These are phyloP conservation scores for Leptinotarsa haldemani DNA, from an alignment of 2,888 invertebrate species.

Conservation along the genomic window DNA sequence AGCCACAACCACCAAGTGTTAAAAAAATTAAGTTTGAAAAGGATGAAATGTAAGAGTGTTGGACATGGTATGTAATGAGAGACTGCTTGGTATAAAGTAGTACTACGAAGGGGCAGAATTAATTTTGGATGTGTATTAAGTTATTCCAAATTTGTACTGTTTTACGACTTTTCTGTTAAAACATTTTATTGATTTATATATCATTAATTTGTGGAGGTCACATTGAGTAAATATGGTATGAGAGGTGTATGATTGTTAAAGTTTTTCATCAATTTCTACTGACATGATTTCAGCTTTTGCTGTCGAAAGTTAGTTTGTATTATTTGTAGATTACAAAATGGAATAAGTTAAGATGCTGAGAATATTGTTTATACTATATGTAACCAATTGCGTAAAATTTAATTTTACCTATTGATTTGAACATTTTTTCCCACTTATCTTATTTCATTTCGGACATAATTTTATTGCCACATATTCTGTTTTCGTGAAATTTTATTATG, in stretches of 20 bases:
- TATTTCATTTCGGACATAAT: slow-evolving; percentile 31
- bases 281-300: slow-evolving; percentile 37
- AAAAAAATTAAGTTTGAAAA: slow-evolving; percentile 61
- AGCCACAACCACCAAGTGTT: slow-evolving; percentile 52
- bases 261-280: slow-evolving; percentile 40
- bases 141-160: slow-evolving; percentile 39
- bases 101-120: slow-evolving; percentile 36
- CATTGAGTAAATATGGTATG: slow-evolving; percentile 24
- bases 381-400: slow-evolving; percentile 32
- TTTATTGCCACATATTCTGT: slow-evolving; percentile 35
- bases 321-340: slow-evolving; percentile 47
- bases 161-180: slow-evolving; percentile 27
- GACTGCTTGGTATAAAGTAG: slow-evolving; percentile 49
- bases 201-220: slow-evolving; percentile 22
- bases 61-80: slow-evolving; percentile 35
- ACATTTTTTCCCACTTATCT: slow-evolving; percentile 46
- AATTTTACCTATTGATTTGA: slow-evolving; percentile 37
- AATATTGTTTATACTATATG: slow-evolving; percentile 45
- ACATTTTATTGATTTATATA: slow-evolving; percentile 1
- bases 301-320: slow-evolving; percentile 46
- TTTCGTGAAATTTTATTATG: slow-evolving; percentile 38
- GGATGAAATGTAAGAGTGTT: slow-evolving; percentile 56
- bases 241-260: slow-evolving; percentile 37
- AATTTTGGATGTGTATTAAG: slow-evolving; percentile 31
- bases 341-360: slow-evolving; percentile 50